phyloP scores from a whole-genome alignment of 2,888 invertebrate species.

The Plusia festucae region DNA sequence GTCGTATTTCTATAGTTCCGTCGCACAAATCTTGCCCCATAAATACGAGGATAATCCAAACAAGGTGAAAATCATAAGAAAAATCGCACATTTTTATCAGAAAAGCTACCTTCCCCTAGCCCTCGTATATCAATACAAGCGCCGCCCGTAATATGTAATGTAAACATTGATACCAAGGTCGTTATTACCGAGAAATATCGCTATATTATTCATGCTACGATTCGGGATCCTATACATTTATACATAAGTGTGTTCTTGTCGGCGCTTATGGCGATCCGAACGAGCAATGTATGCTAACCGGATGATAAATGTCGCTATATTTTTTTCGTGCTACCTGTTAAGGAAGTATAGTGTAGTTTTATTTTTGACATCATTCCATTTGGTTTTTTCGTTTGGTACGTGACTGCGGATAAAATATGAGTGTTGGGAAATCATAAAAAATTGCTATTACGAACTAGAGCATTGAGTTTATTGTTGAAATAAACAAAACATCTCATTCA shows the following conservation, averaged over 20 bases:
- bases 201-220: slow-evolving; percentile 48
- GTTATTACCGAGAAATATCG: slow-evolving; percentile 51
- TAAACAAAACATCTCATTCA: too few relatives aligned
- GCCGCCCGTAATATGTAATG: slow-evolving; percentile 35
- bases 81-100: slow-evolving; percentile 32
- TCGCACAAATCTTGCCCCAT: slow-evolving; percentile 9
- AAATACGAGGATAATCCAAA: not conserved
- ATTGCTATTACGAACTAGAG: not conserved
- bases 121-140: slow-evolving; percentile 42
- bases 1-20: not conserved
- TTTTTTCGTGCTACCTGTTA: slow-evolving; percentile 46
- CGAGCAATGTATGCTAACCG: slow-evolving; percentile 48
- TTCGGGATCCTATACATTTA: slow-evolving; percentile 38
- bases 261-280: slow-evolving; percentile 38
- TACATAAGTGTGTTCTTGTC: slow-evolving; percentile 28
- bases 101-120: slow-evolving; percentile 27
- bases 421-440: slow-evolving; percentile 24
- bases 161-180: slow-evolving; percentile 56
- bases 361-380: slow-evolving; percentile 36
- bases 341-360: slow-evolving; percentile 45
- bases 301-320: slow-evolving; percentile 55
- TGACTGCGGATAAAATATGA: slow-evolving; percentile 22
- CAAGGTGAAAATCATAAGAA: slow-evolving; percentile 22
- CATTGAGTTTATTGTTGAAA: not conserved
- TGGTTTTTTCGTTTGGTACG: slow-evolving; percentile 24